Conservation (phyloP, 2,888 invertebrate species). For the Torymus auratus region DNA sequence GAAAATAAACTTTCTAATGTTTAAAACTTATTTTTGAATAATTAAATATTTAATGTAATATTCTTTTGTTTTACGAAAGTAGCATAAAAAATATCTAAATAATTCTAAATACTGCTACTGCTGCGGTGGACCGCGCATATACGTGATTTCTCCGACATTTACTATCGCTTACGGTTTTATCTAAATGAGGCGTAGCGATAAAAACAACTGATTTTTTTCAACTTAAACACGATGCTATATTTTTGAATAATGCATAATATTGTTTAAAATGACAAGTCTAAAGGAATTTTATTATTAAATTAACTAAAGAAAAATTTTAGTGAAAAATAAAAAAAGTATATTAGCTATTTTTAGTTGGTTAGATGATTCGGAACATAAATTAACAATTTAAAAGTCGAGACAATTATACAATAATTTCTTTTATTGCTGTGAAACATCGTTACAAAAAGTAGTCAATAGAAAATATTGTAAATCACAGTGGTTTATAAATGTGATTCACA, state of each 20-base stretch:
- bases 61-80: no score
- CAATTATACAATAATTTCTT: conserved; percentile 46
- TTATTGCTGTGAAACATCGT: conserved; percentile 56
- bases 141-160: conserved; percentile 24
- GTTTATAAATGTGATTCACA: conserved; percentile 53
- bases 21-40: no score
- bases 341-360: no score
- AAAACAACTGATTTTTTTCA: conserved; percentile 67
- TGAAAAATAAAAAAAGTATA: no score
- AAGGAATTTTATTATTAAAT: no score
- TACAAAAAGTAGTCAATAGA: conserved; percentile 56
- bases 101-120: no score
- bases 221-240: conserved; percentile 65
- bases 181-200: conserved; percentile 68
- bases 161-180: conserved; percentile 66
- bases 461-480: conserved; percentile 55
- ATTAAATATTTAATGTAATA: no score
- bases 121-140: not conserved
- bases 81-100: no score
- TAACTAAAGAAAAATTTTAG: no score
- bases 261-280: conserved; percentile 53
- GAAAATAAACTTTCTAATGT: no score
- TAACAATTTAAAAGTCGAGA: not conserved
- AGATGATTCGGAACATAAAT: no score
- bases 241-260: conserved; percentile 68